Conservation (phyloP, 2,888 invertebrate genomes). For the Polymixis flavicincta region DNA sequence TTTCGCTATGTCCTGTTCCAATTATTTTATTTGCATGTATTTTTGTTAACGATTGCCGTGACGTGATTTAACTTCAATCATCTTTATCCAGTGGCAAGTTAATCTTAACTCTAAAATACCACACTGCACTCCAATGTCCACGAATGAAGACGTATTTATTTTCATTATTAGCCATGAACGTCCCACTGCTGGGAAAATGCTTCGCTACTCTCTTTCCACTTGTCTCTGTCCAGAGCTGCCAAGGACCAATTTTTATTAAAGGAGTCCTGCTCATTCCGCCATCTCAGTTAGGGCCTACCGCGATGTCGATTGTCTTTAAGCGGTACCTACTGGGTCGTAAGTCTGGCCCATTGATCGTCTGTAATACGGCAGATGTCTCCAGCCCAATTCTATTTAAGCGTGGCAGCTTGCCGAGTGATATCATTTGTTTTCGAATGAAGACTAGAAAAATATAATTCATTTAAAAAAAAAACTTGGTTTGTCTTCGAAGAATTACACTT, state of each 20-base stretch:
- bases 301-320: not conserved
- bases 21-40: constrained; percentile 30
- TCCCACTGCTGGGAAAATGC: no score
- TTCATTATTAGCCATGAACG: no score
- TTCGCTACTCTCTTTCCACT: not conserved
- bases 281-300: not conserved
- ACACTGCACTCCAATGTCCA: not conserved
- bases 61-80: constrained; percentile 4
- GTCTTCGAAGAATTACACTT: no score
- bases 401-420: no score
- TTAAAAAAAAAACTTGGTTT: no score
- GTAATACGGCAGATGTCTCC: not conserved
- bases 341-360: not conserved
- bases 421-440: no score
- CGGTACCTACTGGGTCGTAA: not conserved
- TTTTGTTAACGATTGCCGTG: constrained; percentile 5
- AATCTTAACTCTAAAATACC: no score
- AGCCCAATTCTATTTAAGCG: no score
- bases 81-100: not conserved
- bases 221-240: no score
- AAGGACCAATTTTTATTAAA: no score
- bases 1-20: constrained; percentile 13
- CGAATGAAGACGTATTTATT: not conserved
- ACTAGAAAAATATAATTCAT: no score
- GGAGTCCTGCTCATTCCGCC: no score